Percentiles rank a stretch among this genome's conserved stretches.
phyloP scores from a whole-genome alignment of 2,797 vertebrate genomes.

The Zenarchopterus dispar region DNA sequence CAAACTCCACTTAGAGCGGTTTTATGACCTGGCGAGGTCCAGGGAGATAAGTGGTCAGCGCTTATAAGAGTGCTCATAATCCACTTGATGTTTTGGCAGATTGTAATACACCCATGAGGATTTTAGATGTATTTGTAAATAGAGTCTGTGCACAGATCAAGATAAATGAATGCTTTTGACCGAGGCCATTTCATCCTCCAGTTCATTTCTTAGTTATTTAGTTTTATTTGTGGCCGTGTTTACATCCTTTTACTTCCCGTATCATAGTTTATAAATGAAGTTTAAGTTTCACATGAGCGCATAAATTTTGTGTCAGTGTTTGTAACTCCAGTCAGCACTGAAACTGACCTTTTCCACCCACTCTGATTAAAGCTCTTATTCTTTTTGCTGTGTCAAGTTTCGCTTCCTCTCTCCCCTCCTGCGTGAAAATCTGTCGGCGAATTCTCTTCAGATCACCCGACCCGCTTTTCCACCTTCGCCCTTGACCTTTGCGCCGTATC shows the following conservation, averaged over 20 bases:
- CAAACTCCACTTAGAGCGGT: conserved; percentile 33
- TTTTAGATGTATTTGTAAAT: conserved; percentile 48
- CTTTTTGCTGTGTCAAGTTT: conserved; percentile 30
- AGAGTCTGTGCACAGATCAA: conserved; percentile 23
- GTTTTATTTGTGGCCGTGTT: conserved; percentile 28
- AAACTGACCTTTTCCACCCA: conserved; percentile 60
- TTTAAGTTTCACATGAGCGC: not conserved
- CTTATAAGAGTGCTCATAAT: conserved; percentile 41
- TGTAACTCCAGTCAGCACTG: conserved; percentile 13
- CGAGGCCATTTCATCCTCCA: conserved; percentile 24
- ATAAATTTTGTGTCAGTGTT: conserved; percentile 8
- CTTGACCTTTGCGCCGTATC: conserved; percentile 60
- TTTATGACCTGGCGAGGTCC: conserved; percentile 55
- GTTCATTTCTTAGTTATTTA: conserved; percentile 12
- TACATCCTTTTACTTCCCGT: conserved; percentile 27
- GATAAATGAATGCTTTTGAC: conserved; percentile 44
- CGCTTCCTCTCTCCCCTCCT: conserved; percentile 43
- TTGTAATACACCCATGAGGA: conserved; percentile 34
- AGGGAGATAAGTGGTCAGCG: conserved; percentile 49
- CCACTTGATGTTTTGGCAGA: conserved; percentile 64
- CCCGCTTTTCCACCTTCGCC: conserved; percentile 31
- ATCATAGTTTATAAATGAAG: conserved; percentile 14
- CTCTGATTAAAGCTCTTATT: conserved; percentile 40
- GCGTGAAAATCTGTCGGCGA: conserved; percentile 30
- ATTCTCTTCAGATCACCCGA: conserved; percentile 28